phyloP scores from a whole-genome alignment of 2,113 vertebrate species.

The Nothoprocta pentlandii region DNA sequence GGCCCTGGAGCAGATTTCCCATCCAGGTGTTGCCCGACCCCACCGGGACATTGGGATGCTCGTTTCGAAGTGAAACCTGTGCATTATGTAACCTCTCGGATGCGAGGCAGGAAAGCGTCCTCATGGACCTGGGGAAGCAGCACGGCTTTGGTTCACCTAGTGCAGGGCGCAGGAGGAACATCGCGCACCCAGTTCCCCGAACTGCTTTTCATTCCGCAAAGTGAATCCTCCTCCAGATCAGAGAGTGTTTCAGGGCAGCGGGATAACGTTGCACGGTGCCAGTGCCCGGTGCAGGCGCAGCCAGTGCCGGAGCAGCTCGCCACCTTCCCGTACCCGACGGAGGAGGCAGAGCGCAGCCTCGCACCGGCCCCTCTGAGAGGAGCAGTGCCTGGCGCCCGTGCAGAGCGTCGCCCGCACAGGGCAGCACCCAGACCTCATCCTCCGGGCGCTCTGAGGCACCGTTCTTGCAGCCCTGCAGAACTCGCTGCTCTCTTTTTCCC shows the following conservation, averaged over 20 bases:
- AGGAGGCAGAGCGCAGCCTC: conserved; percentile 12
- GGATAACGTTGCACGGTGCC: not conserved
- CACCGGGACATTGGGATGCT: not conserved
- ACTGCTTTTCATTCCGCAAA: not conserved
- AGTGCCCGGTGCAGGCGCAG: not conserved
- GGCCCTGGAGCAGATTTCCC: not conserved
- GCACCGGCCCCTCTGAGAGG: conserved; percentile 43
- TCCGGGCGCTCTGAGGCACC: conserved; percentile 36
- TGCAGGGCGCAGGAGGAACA: accelerated
- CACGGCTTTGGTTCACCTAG: not conserved
- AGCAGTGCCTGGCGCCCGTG: not conserved
- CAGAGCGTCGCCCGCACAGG: not conserved
- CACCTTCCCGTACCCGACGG: not conserved
- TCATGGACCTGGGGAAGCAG: accelerated
- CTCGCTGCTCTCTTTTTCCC: conserved; percentile 46
- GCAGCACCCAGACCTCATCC: conserved; percentile 12
- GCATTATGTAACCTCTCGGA: not conserved
- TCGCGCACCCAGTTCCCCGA: not conserved
- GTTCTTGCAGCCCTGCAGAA: not conserved
- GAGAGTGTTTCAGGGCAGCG: not conserved
- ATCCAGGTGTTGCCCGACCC: not conserved
- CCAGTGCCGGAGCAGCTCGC: not conserved
- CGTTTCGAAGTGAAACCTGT: not conserved
- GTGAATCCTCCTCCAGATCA: not conserved
- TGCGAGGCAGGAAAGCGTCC: not conserved